A percentile compares a stretch with the other conserved stretches of the same genome.
phyloP scores from a whole-genome alignment of 2,888 invertebrate species.

The Gerris lacustris region DNA sequence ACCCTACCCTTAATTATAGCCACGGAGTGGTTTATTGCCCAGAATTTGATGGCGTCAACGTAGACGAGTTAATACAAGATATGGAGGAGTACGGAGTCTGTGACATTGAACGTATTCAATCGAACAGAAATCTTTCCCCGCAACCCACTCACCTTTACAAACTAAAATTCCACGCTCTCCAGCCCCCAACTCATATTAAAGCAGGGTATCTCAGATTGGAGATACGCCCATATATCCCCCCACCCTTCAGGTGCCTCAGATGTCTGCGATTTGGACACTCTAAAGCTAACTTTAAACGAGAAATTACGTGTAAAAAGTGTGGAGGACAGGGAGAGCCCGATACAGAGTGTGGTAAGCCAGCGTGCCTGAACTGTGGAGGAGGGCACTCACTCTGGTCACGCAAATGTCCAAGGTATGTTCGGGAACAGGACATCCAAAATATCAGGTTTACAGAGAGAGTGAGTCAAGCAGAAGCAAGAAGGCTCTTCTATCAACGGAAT shows the following conservation, averaged over 20 bases:
- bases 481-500: background rate
- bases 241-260: background rate
- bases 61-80: background rate
- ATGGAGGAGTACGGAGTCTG: background rate
- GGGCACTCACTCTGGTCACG: background rate
- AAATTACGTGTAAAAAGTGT: background rate
- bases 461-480: background rate
- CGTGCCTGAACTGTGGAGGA: background rate
- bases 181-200: background rate
- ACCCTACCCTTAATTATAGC: background rate
- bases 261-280: no score
- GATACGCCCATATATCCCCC: background rate
- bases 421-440: background rate
- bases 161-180: background rate
- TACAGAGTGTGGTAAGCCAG: background rate
- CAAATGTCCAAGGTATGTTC: background rate
- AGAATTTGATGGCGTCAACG: background rate
- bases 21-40: background rate
- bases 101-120: background rate
- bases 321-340: background rate
- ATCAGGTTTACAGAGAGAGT: background rate
- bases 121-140: no score
- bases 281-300: background rate
- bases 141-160: background rate
- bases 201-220: background rate